Evolutionary conservation across 2,113 vertebrate species (phyloP).

Genomic region (Apodemus sylvaticus): DNA sequence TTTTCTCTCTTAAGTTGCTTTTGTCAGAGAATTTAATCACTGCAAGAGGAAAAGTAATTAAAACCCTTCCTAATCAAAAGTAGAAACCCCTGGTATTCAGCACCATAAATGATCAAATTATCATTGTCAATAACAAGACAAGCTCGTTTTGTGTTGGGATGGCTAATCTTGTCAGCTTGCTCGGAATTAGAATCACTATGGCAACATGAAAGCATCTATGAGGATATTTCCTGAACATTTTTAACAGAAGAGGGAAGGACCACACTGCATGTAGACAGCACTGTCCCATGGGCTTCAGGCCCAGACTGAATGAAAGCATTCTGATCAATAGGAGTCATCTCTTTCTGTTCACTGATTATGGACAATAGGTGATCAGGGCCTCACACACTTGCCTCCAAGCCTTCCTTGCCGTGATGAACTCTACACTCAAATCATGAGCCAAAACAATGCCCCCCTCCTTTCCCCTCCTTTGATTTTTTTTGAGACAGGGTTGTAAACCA

Average conservation of each 20-base stretch:
- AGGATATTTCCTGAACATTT: not conserved
- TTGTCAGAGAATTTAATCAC: not conserved
- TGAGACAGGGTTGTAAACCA: not conserved
- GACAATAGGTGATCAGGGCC: not conserved
- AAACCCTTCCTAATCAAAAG: not conserved
- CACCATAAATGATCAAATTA: not conserved
- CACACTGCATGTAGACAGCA: not conserved
- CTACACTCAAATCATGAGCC: not conserved
- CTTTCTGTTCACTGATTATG: not conserved
- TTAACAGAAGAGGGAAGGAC: not conserved
- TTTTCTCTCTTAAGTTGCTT: not conserved
- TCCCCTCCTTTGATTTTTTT: not conserved
- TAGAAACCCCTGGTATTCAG: not conserved
- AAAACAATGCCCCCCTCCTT: not conserved
- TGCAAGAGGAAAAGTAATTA: not conserved
- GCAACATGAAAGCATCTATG: not conserved
- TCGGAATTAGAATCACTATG: not conserved
- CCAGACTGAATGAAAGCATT: not conserved
- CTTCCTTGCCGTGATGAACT: not conserved
- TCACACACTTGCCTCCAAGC: too few relatives aligned
- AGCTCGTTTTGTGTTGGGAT: not conserved
- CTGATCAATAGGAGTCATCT: too few relatives aligned
- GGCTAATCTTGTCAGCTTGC: not conserved
- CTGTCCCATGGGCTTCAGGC: not conserved
- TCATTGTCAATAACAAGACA: not conserved